Evolutionary conservation across 2,797 vertebrate species (phyloP), one percentile per base, ranked within the genome.

Genomic region (Crenuchus spilurus): DNA sequence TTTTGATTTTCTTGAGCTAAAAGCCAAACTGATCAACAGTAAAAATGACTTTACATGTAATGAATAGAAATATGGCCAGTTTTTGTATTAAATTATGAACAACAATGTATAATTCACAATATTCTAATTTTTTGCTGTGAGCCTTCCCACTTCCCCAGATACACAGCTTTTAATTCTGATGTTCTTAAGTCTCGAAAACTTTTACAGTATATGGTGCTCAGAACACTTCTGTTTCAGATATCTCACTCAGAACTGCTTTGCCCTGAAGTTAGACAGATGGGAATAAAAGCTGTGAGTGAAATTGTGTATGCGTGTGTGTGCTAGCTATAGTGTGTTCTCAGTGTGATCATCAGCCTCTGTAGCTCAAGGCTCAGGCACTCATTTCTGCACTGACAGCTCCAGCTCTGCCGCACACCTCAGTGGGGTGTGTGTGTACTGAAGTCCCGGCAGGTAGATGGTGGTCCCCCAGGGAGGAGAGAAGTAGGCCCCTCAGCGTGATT

Each of bases 381-480:
- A 76, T 80, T 73, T 76, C 41, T 73, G 18, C 41, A 48, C 67
- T 77, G 72, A 75, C 75, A n/a, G 60, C 68, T 72, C 44, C 44
- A 61, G 37, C 63, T 75, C 70, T 44, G 20, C 64, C 41, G 16
- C 30, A 52, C 48, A 42, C 42, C 28, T 72, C 48, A 48, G 41
- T 22, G 24, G 48, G 61, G 65, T 49, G 68, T 37, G 37, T 54
- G 51, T 60, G 37, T 64, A 44, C 2, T 37, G 37, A 20, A 60
- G 49, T 75, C 63, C 49, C 65, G 57, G 10, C 63, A 74, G 48
- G 35, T 52, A 46, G 37, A 49, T 60, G 13, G 20, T 72, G 49
- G 52, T 75, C 66, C 68, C 66, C 35, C 63, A 76, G 70, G 57
- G 81, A 86, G 82, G 77, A 61, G 79, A 82, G 70, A 57, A 74